Conservation (phyloP, 2,797 vertebrate genomes). For the Caiman crocodilus region DNA sequence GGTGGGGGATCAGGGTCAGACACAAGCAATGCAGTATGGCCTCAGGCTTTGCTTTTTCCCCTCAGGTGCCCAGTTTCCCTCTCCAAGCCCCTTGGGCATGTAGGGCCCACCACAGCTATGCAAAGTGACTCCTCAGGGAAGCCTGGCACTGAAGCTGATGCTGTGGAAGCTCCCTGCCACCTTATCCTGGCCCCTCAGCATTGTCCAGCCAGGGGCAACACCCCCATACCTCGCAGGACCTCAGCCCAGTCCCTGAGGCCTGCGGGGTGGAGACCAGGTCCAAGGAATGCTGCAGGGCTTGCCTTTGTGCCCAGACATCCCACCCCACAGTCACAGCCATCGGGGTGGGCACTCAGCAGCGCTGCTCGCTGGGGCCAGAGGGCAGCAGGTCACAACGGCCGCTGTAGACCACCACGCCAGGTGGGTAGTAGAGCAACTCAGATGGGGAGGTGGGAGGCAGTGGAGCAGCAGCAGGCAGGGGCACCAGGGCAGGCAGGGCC, state of each 20-base stretch:
- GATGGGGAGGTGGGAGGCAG: slow-evolving; percentile 71
- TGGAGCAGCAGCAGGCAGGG: slow-evolving; percentile 75
- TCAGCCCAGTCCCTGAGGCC: neutral
- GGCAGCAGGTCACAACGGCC: slow-evolving; percentile 86
- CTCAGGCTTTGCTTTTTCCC: neutral
- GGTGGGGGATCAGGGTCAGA: too few species aligned
- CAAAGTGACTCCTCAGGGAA: too few species aligned
- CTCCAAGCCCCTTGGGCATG: too few species aligned
- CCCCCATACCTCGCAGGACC: neutral
- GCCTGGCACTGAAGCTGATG: too few species aligned
- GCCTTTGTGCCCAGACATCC: neutral
- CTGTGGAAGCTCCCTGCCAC: too few species aligned
- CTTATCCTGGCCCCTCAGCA: neutral
- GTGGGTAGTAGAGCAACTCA: slow-evolving; percentile 55
- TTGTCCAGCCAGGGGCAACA: neutral
- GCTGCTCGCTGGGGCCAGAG: slow-evolving; percentile 79
- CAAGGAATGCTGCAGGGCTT: too few species aligned
- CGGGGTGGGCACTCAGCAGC: neutral
- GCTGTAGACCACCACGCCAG: slow-evolving; percentile 86
- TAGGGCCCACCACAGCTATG: too few species aligned
- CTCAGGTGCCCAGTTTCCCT: rapidly evolving
- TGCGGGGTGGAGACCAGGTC: neutral
- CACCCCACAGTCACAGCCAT: neutral
- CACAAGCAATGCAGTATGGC: rapidly evolving
- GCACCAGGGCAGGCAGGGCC: slow-evolving; percentile 77